phyloP scores from a whole-genome alignment of 2,797 vertebrate genomes.

The Thalassophryne amazonica region DNA sequence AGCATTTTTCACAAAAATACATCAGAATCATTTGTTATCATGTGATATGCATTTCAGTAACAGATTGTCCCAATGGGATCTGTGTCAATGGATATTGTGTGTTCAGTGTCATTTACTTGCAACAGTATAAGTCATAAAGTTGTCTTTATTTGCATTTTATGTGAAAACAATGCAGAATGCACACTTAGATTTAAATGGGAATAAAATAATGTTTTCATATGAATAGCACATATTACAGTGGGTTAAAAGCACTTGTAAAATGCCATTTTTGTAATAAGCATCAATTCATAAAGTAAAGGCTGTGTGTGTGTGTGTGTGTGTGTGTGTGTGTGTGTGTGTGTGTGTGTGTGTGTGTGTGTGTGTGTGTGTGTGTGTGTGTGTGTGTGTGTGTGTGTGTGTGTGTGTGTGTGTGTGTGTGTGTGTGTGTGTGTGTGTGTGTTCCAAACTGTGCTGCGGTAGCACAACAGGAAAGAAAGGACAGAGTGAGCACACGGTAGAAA shows the following conservation, averaged over 20 bases:
- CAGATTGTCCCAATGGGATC: background rate
- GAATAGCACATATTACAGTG: conserved; percentile 1
- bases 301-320: conserved; percentile 5
- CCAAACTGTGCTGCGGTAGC: conserved; percentile 1
- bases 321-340: conserved; percentile 9
- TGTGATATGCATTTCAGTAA: conserved; percentile 13
- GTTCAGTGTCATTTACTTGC: conserved; percentile 15
- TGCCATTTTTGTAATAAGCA: no score
- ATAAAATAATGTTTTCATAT: no score
- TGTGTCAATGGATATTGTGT: background rate
- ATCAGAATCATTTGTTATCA: conserved; percentile 11
- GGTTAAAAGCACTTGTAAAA: conserved; percentile 8
- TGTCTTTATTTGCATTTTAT: background rate
- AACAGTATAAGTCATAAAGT: background rate
- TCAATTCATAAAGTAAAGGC: no score
- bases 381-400: conserved; percentile 4
- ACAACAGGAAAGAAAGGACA: conserved; percentile 27
- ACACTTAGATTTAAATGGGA: no score
- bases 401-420: conserved; percentile 13
- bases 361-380: conserved; percentile 5
- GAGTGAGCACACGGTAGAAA: conserved; percentile 55
- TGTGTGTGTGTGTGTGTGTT: background rate
- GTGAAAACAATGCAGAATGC: no score
- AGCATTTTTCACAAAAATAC: background rate
- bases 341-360: conserved; percentile 7